phyloP scores from a whole-genome alignment of 2,888 invertebrate genomes.

The Calephelis perditalis region DNA sequence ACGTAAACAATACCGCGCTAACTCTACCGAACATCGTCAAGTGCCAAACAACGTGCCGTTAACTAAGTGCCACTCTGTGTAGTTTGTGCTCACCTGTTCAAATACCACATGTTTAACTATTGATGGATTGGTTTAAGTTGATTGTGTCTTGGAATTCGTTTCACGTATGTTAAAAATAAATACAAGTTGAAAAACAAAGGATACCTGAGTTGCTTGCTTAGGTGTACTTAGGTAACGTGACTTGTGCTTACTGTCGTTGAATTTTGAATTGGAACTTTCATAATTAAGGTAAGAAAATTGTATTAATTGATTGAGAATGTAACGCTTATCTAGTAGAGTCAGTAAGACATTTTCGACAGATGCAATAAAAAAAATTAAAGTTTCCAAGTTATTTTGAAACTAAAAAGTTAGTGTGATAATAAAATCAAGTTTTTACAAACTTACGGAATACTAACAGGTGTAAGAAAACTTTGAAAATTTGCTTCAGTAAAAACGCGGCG shows the following conservation, averaged over 20 bases:
- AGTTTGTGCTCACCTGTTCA: slow-evolving; percentile 49
- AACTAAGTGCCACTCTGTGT: slow-evolving; percentile 10
- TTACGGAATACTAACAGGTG: slow-evolving; percentile 7
- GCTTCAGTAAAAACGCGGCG: slow-evolving; percentile 57
- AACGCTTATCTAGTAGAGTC: neutral
- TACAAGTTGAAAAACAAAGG: slow-evolving; percentile 67
- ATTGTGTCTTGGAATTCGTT: slow-evolving; percentile 58
- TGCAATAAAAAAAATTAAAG: no score
- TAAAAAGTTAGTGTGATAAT: no score
- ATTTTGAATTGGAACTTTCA: slow-evolving; percentile 19
- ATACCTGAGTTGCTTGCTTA: slow-evolving; percentile 61
- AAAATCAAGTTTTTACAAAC: neutral
- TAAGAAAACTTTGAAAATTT: slow-evolving; percentile 49
- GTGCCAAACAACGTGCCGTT: slow-evolving; percentile 38
- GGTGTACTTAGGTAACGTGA: slow-evolving; percentile 58
- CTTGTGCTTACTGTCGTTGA: slow-evolving; percentile 28
- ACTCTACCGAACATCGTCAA: slow-evolving; percentile 42
- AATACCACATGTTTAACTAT: slow-evolving; percentile 56
- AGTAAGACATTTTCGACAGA: neutral
- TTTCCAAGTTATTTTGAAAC: no score
- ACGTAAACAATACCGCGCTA: slow-evolving; percentile 40
- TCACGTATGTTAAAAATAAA: slow-evolving; percentile 67
- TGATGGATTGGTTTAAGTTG: slow-evolving; percentile 47
- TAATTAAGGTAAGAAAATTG: slow-evolving; percentile 24
- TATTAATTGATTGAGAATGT: slow-evolving; percentile 1